Percentiles rank a stretch among this genome's conserved stretches.
phyloP scores from a whole-genome alignment of 2,888 invertebrate genomes.

The Pterobdella sp. region DNA sequence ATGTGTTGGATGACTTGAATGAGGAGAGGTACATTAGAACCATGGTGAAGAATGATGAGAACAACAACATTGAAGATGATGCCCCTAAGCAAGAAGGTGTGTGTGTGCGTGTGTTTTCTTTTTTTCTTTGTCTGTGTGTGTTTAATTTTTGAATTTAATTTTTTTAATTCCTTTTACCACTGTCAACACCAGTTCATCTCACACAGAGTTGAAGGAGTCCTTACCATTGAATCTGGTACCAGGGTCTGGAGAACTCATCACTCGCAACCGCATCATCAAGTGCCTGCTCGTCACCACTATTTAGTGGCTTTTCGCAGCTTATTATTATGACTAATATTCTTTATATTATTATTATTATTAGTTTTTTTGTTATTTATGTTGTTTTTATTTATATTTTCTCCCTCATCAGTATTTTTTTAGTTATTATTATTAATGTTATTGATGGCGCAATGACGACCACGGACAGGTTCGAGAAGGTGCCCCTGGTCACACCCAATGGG shows the following conservation, averaged over 20 bases:
- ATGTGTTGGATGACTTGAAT: slow-evolving; percentile 65
- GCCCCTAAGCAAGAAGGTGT: background rate
- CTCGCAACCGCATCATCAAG: slow-evolving; percentile 56
- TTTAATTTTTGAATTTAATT: background rate
- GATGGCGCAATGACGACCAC: background rate
- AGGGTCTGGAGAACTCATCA: slow-evolving; percentile 51
- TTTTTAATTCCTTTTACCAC: background rate
- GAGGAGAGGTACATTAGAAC: slow-evolving; percentile 63
- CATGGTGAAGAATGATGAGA: slow-evolving; percentile 56
- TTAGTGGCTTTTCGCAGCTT: too few species aligned
- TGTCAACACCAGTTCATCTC: background rate
- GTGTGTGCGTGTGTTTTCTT: background rate
- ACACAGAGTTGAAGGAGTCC: background rate
- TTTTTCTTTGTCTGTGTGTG: background rate
- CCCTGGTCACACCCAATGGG: slow-evolving; percentile 92
- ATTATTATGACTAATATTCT: background rate
- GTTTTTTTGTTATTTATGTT: background rate
- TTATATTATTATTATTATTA: background rate
- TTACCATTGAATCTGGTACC: slow-evolving; percentile 51
- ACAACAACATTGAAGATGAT: slow-evolving; percentile 24
- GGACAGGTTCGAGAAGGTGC: slow-evolving; percentile 81
- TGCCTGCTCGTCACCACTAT: slow-evolving; percentile 50
- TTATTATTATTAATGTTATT: background rate
- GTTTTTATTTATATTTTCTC: background rate
- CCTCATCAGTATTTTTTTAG: background rate